Evolutionary conservation across 1,140 invertebrate species (phyloP), one percentile per base, ranked within the genome.

Genomic region (Agrilus planipennis): DNA sequence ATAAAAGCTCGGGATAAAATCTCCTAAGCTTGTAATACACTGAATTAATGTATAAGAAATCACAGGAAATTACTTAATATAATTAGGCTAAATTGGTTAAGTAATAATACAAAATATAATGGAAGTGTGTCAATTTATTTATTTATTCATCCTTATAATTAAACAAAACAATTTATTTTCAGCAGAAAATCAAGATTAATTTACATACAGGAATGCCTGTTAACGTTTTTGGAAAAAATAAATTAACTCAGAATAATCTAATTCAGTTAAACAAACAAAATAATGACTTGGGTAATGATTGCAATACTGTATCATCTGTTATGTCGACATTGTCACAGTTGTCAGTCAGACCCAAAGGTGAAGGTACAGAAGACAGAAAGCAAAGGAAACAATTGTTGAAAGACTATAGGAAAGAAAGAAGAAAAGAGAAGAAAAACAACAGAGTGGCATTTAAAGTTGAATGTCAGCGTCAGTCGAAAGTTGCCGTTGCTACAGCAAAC

Each of bases 391-490:
- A 77, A 22, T 68, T 79, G 10, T 62, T 95, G 0, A 92, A 85
- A 63, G 79, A 88, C 46, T 87, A 84, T 55, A 76, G 85, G 64
- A 75, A 70, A 59, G 84, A 89, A 56, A 75, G 91, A 52, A 72
- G 89, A 59, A 55, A 79, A 41, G 90, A 95, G 58, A 84, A 83
- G 61, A 95, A 95, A 59, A 71, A 77, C 0, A 94, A 92, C 57
- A 76, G 73, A 16, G 60, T 76, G 42, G 86, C 86, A 0, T 95
- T 95, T 61, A 90, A 88, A 58, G 79, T 87, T 49, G 88, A 94
- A 60, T 82, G 85, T 63, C 86, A 85, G 56, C 62, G 73, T 21
- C 81, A 87, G 60, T 78, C 82, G 53, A 84, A 85, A 57, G 77
- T 85, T 38, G 61, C 75, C 44, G 63, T 85, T 39, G 88, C 88